Evolutionary conservation across 2,888 invertebrate genomes (phyloP).

Genomic region (Meghimatium bilineatum): DNA sequence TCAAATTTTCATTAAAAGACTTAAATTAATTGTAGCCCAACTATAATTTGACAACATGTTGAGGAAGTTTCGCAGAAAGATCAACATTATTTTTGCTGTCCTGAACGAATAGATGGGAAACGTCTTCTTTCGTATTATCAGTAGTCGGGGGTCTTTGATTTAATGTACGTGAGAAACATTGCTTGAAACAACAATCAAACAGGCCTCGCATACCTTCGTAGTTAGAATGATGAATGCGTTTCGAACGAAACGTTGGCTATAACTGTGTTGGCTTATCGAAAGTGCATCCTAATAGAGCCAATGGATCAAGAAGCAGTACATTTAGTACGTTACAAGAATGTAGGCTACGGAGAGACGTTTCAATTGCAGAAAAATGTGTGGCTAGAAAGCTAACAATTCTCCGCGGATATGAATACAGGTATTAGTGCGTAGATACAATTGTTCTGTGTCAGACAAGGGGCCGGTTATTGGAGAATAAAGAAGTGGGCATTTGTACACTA

Average conservation of each 20-base stretch:
- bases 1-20: no score
- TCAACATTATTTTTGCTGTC: no score
- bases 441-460: no score
- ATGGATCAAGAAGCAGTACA: slow-evolving; percentile 11
- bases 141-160: not conserved
- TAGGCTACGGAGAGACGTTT: slow-evolving; percentile 1
- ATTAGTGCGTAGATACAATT: no score
- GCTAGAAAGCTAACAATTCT: slow-evolving; percentile 5
- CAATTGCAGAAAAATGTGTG: slow-evolving; percentile 1
- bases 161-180: slow-evolving; percentile 24
- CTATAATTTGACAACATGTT: no score
- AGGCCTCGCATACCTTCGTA: not conserved
- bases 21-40: no score
- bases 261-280: slow-evolving; percentile 36
- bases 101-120: not conserved
- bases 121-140: slow-evolving; percentile 1
- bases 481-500: no score
- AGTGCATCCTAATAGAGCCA: slow-evolving; percentile 40
- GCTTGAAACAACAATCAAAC: not conserved
- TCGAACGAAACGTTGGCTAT: not conserved
- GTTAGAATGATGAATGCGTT: slow-evolving; percentile 7
- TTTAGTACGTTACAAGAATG: slow-evolving; percentile 20
- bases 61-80: no score
- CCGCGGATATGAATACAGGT: no score
- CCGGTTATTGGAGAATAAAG: no score